phyloP scores from a whole-genome alignment of 2,113 vertebrate genomes.

The Nerophis ophidion region DNA sequence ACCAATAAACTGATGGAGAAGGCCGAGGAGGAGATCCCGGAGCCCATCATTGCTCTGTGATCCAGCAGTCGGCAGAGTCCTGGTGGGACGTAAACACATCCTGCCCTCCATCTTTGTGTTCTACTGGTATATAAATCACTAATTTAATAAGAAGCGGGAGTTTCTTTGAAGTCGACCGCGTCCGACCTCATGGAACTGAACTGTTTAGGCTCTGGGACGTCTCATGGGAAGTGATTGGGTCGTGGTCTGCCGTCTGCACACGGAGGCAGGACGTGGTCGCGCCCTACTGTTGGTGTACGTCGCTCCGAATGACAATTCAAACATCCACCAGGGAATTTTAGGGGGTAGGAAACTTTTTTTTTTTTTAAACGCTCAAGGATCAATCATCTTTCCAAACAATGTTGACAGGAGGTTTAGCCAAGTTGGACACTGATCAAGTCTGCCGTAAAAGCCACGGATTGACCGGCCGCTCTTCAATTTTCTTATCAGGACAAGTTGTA shows the following conservation, averaged over 20 bases:
- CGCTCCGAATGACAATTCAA: slow-evolving; percentile 4
- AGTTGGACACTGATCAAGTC: too few relatives aligned
- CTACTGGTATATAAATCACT: slow-evolving; percentile 34
- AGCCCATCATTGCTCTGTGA: slow-evolving; percentile 61
- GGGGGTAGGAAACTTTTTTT: too few relatives aligned
- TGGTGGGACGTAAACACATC: slow-evolving; percentile 23
- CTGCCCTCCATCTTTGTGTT: slow-evolving; percentile 19
- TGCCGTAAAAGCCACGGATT: too few relatives aligned
- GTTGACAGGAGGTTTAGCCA: too few relatives aligned
- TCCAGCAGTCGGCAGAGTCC: slow-evolving; percentile 2
- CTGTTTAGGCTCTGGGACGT: slow-evolving; percentile 3
- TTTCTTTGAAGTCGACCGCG: slow-evolving; percentile 66
- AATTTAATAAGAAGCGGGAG: slow-evolving; percentile 74
- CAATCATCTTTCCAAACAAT: too few relatives aligned
- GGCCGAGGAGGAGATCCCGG: slow-evolving; percentile 46
- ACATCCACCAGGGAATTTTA: too few relatives aligned
- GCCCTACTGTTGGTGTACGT: neutral
- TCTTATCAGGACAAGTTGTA: too few relatives aligned
- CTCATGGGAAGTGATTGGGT: neutral
- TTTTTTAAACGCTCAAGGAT: too few relatives aligned
- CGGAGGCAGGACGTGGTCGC: neutral
- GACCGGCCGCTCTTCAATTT: too few relatives aligned
- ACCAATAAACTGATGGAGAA: slow-evolving; percentile 65
- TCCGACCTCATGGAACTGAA: slow-evolving; percentile 60
- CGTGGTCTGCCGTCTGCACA: neutral